Base-by-base conservation (phyloP, 1,140 invertebrate species). In the Pygmarrhopalites habei region DNA sequence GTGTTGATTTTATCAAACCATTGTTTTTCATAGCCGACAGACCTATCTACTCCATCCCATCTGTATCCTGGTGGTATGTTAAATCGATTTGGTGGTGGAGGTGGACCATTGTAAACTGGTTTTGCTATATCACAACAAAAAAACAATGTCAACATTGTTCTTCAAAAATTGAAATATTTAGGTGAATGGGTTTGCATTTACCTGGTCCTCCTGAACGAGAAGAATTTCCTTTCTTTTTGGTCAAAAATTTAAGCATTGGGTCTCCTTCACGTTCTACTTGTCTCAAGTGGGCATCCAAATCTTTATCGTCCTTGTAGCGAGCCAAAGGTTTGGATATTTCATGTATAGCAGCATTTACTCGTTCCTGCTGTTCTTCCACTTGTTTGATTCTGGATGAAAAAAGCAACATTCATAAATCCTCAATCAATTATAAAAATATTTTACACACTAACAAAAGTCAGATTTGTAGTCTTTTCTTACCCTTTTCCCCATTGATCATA, bases 1-100 rank as follows among this genome's bases (percentile, higher is more conserved):
- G 86, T 82, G 71, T 87, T 91, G 67, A 85, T 81, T 26, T 84
- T 81, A n/a, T 86, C 82, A 75, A 96, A 94, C 79, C 86, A 89
- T 73, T 90, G 86, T 72, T 88, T 88, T 75, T 99, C 96, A 76
- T 95, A 98, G 0, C 96, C 96, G 78, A 91, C 98, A 3, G 94
- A 97, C 25, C 96, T 78, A 73, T 99, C 92, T 0, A 99, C 95
- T 1, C 96, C 96, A 77, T 99, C 96, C 96, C 96, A 99, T 39
- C 93, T 79, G 76, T 94, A 87, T 0, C 96, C 96, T 0, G 96
- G 96, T 52, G 79, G 77, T 62, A 99, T 95, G 41, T 85, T 83
- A 78, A 87, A 98, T 12, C 96, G 82, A 79, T 98, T 98, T 43
- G 91, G 90, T 41, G 87, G 86, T 41, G 81, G 76, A 69, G 80